Percentiles rank a stretch among this genome's conserved stretches.
These are phyloP conservation scores for Eubasilissa splendida DNA, from an alignment of 2,888 invertebrate genomes.

Conservation along the genomic window DNA sequence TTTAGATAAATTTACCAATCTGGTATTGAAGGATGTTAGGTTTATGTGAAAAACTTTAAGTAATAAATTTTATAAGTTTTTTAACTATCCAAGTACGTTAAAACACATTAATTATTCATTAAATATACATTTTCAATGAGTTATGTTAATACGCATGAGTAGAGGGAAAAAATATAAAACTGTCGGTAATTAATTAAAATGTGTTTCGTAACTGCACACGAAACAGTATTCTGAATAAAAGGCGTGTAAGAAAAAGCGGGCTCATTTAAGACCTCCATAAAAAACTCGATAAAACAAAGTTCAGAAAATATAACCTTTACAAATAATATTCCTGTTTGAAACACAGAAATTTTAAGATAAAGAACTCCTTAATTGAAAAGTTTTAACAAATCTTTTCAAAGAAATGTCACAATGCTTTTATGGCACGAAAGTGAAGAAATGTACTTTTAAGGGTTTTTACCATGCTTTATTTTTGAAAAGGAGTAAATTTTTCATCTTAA, in stretches of 20 bases:
- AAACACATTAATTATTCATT: too few relatives aligned
- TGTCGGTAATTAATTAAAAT: too few relatives aligned
- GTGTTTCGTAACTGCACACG: too few relatives aligned
- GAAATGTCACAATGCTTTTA: constrained; percentile 45
- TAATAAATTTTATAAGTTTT: too few relatives aligned
- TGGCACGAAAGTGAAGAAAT: constrained; percentile 20
- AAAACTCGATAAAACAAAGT: constrained; percentile 34
- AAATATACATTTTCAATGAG: too few relatives aligned
- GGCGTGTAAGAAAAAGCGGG: not conserved
- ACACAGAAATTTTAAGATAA: constrained; percentile 39
- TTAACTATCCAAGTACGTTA: too few relatives aligned
- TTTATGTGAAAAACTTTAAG: too few relatives aligned
- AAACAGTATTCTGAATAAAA: too few relatives aligned
- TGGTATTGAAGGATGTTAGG: too few relatives aligned
- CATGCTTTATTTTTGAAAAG: constrained; percentile 12
- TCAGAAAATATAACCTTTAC: constrained; percentile 33
- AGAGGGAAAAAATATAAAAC: too few relatives aligned
- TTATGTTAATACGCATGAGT: too few relatives aligned
- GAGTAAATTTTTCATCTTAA: constrained; percentile 9
- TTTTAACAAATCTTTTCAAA: constrained; percentile 44
- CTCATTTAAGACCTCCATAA: constrained; percentile 13
- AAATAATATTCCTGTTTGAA: constrained; percentile 21
- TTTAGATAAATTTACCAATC: too few relatives aligned
- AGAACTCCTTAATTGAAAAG: constrained; percentile 46
- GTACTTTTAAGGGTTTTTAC: constrained; percentile 21